A percentile compares a stretch with the other conserved stretches of the same genome.
Evolutionary conservation across 2,888 invertebrate species (phyloP).

Genomic region (Drosophila fulvimacula): DNA sequence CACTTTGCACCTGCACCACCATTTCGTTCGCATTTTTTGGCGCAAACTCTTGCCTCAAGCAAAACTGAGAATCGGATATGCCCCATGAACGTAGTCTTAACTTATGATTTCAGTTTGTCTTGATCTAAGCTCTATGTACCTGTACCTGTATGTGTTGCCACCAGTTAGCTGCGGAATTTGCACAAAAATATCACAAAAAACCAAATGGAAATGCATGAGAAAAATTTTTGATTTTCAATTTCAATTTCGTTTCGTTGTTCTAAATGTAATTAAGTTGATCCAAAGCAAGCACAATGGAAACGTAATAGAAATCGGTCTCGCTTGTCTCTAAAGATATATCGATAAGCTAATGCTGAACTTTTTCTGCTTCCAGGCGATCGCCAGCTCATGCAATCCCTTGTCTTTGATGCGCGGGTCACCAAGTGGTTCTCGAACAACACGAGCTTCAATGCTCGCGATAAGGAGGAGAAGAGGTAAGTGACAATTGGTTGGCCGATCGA

Average conservation of each 20-base stretch:
- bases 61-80: conserved; percentile 33
- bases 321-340: neutral
- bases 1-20: conserved; percentile 48
- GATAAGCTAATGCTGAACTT: conserved; percentile 1
- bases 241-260: conserved; percentile 9
- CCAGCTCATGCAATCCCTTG: conserved; percentile 92
- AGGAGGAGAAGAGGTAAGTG: conserved; percentile 90
- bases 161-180: conserved; percentile 76
- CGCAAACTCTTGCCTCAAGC: conserved; percentile 6
- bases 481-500: neutral
- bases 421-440: conserved; percentile 93
- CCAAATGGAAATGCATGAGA: conserved; percentile 40
- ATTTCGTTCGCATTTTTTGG: conserved; percentile 32
- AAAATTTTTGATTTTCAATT: conserved; percentile 4
- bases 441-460: conserved; percentile 87
- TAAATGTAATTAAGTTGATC: neutral
- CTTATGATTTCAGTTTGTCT: conserved; percentile 32
- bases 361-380: conserved; percentile 89
- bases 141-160: conserved; percentile 36
- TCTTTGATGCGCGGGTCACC: conserved; percentile 95
- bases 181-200: conserved; percentile 43
- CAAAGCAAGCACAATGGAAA: neutral
- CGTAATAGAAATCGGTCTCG: too few relatives aligned
- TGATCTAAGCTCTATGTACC: conserved; percentile 22
- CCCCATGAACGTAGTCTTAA: conserved; percentile 28